Evolutionary conservation across 2,888 invertebrate genomes (phyloP), one percentile per base, ranked within the genome.

Genomic region (Drosophila barbarae): DNA sequence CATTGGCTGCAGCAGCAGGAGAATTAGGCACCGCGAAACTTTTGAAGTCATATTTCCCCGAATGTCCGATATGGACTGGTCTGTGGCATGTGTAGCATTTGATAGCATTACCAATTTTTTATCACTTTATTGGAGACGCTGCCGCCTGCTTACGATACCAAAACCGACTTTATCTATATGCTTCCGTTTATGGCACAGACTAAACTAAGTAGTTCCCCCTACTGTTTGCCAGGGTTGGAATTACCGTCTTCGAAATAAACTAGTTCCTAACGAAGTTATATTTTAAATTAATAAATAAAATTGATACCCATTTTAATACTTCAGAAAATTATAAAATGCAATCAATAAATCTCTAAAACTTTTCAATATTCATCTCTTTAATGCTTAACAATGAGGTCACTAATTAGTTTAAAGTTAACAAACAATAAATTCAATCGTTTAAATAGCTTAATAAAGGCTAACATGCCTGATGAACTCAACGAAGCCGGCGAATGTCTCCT

Each of bases 401-500:
- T 79, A 82, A 79, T 82, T 82, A 82, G 74, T 76, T 80, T 68
- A 85, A 67, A 6, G 39, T 85, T 83, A 81, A 85, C 81, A 85
- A 83, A 70, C 76, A 60, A 74, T 86, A 84, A 84, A 86, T 84
- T 86, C 85, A 84, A 74, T 77, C 74, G 67, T 65, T 71, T 76
- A 71, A 74, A 70, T 58, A 59, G 71, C 39, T 34, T 82, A 88
- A 81, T 86, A 89, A 61, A 89, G 85, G 73, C 85, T 84, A 71
- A 88, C 87, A 55, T 89, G 88, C 61, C 88, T 82, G 38, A 89
- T 84, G 70, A 89, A 89, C 74, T 89, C 89, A n/a, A 89, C 56
- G 56, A 87, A 88, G 49, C 89, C 89, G 73, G 87, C 88, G 71
- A 88, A 89, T 32, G 89, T 89, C 77, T 89, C 89, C 71, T 89